These are phyloP conservation scores for Cariama cristata DNA, from an alignment of 2,113 vertebrate genomes.

Conservation along the genomic window DNA sequence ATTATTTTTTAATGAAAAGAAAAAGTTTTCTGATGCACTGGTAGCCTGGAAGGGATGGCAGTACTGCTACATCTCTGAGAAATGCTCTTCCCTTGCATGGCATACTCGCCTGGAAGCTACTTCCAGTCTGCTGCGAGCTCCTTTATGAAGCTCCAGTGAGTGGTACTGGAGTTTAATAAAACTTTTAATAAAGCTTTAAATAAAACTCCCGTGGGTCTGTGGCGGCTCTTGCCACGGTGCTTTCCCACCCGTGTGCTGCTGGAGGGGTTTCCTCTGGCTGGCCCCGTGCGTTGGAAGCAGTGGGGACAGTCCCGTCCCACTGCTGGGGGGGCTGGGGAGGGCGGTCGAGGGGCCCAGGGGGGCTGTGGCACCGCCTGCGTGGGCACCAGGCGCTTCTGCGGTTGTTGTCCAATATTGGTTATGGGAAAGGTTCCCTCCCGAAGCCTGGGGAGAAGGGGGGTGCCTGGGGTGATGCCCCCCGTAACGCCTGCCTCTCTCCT, in stretches of 20 bases:
- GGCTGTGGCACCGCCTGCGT: accelerated
- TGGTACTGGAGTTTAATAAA: not conserved
- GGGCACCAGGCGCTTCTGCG: accelerated
- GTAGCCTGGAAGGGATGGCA: not conserved
- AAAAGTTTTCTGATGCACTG: not conserved
- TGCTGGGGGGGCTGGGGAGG: not conserved
- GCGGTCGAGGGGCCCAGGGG: accelerated
- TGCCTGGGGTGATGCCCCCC: not conserved
- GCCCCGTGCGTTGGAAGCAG: not conserved
- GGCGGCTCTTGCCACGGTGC: not conserved
- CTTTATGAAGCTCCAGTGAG: not conserved
- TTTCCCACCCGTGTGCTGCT: not conserved
- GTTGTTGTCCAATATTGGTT: accelerated
- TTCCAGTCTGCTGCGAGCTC: not conserved
- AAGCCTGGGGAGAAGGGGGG: no score
- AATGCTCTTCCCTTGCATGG: not conserved
- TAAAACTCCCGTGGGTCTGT: accelerated
- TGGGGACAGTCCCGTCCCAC: not conserved
- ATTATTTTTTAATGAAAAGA: not conserved
- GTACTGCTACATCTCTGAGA: not conserved
- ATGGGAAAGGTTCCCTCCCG: accelerated
- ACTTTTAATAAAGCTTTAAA: not conserved
- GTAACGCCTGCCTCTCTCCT: not conserved
- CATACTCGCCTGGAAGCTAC: not conserved
- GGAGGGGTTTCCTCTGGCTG: not conserved